These are phyloP conservation scores for Drosophila erecta DNA, from an alignment of 1,140 invertebrate species.

Conservation along the genomic window DNA sequence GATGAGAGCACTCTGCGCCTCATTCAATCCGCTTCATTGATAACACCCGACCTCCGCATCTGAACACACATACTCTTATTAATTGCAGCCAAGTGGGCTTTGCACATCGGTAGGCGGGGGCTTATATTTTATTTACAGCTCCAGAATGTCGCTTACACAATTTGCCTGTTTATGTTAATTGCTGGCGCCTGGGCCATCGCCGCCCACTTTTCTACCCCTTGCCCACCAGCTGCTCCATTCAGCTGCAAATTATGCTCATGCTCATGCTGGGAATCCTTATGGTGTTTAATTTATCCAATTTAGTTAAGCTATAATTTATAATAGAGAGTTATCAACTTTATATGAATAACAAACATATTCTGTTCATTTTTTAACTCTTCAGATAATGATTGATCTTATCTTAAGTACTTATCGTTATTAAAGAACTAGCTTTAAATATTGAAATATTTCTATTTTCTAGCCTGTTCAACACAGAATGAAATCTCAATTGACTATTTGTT, in stretches of 20 bases:
- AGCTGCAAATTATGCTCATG: constrained; percentile 58
- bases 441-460: no score
- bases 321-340: no score
- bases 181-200: constrained; percentile 15
- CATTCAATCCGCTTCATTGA: constrained; percentile 47
- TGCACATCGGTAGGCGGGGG: constrained; percentile 9
- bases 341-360: background rate
- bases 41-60: constrained; percentile 35
- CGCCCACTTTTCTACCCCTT: background rate
- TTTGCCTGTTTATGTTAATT: constrained; percentile 66
- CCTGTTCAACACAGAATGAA: background rate
- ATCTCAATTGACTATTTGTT: background rate
- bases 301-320: no score
- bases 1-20: constrained; percentile 11
- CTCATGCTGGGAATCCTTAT: background rate
- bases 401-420: no score
- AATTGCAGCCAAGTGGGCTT: constrained; percentile 46
- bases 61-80: constrained; percentile 11
- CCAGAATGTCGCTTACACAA: constrained; percentile 44
- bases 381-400: background rate
- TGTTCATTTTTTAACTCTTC: background rate
- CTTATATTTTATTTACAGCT: constrained; percentile 64
- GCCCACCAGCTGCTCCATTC: constrained; percentile 29
- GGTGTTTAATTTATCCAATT: background rate
- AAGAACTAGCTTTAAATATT: no score